Evolutionary conservation across 2,113 vertebrate species (phyloP).

Genomic region (Bostrychus sinensis): DNA sequence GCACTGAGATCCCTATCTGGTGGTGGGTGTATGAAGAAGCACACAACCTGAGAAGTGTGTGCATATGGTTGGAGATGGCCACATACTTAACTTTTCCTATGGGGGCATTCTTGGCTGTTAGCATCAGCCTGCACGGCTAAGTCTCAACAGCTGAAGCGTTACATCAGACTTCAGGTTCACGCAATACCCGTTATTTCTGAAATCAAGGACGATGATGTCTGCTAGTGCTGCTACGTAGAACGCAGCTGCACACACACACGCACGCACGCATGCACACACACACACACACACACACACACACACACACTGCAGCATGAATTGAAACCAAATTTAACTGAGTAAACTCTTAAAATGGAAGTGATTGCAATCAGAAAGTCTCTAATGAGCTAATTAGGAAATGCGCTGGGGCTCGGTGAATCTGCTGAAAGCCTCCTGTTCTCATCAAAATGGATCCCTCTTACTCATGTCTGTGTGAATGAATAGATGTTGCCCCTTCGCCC

Average conservation of each 20-base stretch:
- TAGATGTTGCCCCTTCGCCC: constrained; percentile 13
- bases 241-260: constrained; percentile 1
- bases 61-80: constrained; percentile 18
- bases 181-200: constrained; percentile 48
- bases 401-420: constrained; percentile 43
- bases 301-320: constrained; percentile 1
- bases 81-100: constrained; percentile 27
- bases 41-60: constrained; percentile 3
- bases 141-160: constrained; percentile 48
- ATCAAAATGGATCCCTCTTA: constrained; percentile 27
- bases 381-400: constrained; percentile 70
- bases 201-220: constrained; percentile 38
- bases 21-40: constrained; percentile 47
- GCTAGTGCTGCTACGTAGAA: constrained; percentile 14
- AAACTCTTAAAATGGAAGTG: constrained; percentile 56
- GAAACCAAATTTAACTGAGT: constrained; percentile 32
- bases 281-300: too few species aligned
- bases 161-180: constrained; percentile 44
- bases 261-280: too few species aligned
- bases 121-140: constrained; percentile 39
- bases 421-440: constrained; percentile 35
- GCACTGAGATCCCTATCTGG: constrained; percentile 51
- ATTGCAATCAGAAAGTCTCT: constrained; percentile 74
- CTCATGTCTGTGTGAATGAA: constrained; percentile 25
- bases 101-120: constrained; percentile 39